Conservation (phyloP, 2,888 invertebrate species). For the Pyrgus malvae region DNA sequence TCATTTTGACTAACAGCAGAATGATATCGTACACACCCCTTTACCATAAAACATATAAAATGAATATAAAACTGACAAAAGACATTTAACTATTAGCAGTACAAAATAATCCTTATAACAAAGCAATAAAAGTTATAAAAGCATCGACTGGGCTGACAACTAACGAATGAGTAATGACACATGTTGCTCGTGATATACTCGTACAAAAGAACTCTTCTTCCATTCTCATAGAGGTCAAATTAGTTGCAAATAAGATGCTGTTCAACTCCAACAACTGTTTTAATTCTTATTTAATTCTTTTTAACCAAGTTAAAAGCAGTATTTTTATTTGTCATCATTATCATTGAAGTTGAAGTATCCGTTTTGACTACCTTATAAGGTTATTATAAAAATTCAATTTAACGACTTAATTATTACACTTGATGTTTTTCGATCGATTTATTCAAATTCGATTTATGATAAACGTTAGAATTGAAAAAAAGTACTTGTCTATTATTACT, state of each 20-base stretch:
- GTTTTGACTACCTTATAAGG: neutral
- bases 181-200: too few relatives aligned
- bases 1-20: neutral
- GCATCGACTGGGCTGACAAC: neutral
- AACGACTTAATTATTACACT: too few relatives aligned
- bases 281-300: slow-evolving; percentile 3
- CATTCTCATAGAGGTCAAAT: neutral
- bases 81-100: neutral
- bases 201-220: neutral
- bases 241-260: neutral
- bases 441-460: too few relatives aligned
- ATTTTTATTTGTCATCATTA: neutral
- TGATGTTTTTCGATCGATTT: too few relatives aligned
- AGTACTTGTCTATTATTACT: too few relatives aligned
- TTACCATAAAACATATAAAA: neutral
- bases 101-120: neutral
- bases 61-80: neutral
- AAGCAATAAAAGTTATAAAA: neutral
- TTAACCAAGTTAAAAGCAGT: neutral
- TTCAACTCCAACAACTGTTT: slow-evolving; percentile 7
- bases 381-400: too few relatives aligned
- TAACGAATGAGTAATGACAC: neutral
- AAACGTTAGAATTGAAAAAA: too few relatives aligned
- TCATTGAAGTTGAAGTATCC: neutral
- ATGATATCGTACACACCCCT: neutral